Evolutionary conservation across 30 jellyfish, hydroid and myxozoan genomes (phyloP), one percentile per base, ranked within the genome.

Genomic region (Hydra vulgaris): DNA sequence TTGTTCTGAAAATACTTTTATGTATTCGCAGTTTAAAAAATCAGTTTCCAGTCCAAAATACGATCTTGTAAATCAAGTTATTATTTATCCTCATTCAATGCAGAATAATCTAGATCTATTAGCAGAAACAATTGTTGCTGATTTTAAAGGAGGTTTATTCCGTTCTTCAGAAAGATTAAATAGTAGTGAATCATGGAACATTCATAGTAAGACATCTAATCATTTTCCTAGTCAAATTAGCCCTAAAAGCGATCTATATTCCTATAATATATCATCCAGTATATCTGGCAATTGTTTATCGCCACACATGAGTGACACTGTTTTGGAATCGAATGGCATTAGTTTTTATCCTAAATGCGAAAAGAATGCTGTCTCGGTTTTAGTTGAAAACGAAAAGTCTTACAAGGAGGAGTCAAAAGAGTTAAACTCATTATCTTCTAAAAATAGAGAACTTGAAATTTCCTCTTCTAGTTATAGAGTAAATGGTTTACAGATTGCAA

Each of bases 91-190:
- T 20, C 75, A 7, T 15, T 68, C 75, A 15, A 68, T 68, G 75
- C 75, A 68, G 26, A n/a, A 7, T 68, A 68, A 68, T 23, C 75
- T 68, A 3, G 75, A 68, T 16, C 75, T 68, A 3, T 68, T 68
- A 16, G 75, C 75, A n/a, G 75, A 68, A 68, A 68, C 75, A n/a
- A 68, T 68, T 68, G 75, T 23, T n/a, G 25, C 75, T 23, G 75
- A 68, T 68, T 68, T 68, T 15, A 20, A 68, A 8, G 61, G 61
- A 5, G 12, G 61, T 40, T 40, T 40, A 12, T 12, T 12, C 61
- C 61, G 61, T 40, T 12, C 61, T 5, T 40, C 61, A 5, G 61
- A 40, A 40, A 12, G 12, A 40, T 40, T 40, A 40, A 40, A 40
- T 12, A 3, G 61, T 12, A 40, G 8, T 40, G 61, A 40, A 5